A percentile compares a stretch with the other conserved stretches of the same genome.
Conservation (phyloP, 2,888 invertebrate genomes). For the Phengaris alcon region DNA sequence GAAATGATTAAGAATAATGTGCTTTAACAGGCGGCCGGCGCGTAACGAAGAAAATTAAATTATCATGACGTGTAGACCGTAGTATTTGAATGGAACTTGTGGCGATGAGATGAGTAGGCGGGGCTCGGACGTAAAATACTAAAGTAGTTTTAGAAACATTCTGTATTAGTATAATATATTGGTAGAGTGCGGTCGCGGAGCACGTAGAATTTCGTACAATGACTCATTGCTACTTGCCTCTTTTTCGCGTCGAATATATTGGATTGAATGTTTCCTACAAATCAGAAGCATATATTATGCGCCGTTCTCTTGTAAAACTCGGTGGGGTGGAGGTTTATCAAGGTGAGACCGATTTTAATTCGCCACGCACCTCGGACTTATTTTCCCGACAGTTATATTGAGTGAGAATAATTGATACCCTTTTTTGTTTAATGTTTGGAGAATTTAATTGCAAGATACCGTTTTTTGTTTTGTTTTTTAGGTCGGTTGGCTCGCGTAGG, state of each 20-base stretch:
- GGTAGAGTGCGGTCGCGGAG: not conserved
- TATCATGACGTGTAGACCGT: not conserved
- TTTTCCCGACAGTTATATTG: not conserved
- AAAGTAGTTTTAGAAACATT: not conserved
- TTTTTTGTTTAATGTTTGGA: not conserved
- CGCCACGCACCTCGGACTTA: not conserved
- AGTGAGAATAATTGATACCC: not conserved
- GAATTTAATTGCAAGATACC: not conserved
- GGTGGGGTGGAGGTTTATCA: not conserved
- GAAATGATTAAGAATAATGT: not conserved
- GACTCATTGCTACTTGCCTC: too few relatives aligned
- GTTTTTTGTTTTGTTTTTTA: slow-evolving; percentile 3
- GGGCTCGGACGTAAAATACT: not conserved
- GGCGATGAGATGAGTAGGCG: not conserved
- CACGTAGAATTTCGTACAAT: too few relatives aligned
- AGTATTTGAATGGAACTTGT: not conserved
- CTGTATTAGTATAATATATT: not conserved
- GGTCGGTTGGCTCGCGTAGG: slow-evolving; percentile 14
- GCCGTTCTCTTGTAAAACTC: too few relatives aligned
- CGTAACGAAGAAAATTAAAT: not conserved
- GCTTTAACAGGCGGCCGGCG: not conserved
- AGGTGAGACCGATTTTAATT: slow-evolving; percentile 10
- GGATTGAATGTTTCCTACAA: too few relatives aligned
- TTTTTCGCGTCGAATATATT: too few relatives aligned
- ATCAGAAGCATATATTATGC: too few relatives aligned